Evolutionary conservation across 2,113 vertebrate species (phyloP).

Genomic region (Etheostoma spectabile): DNA sequence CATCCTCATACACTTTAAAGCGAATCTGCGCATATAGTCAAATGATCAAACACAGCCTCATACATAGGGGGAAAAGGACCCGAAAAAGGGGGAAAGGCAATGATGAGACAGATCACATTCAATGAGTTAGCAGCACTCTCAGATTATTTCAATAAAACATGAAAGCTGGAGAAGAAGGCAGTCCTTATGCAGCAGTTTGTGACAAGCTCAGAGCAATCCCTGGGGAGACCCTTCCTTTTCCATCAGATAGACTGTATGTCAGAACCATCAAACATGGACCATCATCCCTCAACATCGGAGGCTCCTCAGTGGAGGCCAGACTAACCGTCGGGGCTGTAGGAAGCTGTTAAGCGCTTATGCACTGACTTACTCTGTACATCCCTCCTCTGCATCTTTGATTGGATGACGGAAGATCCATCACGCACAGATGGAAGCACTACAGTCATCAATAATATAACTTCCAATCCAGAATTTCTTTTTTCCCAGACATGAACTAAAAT

Average conservation of each 20-base stretch:
- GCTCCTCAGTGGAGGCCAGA: conserved; percentile 31
- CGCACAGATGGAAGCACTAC: conserved; percentile 9
- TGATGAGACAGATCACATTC: conserved; percentile 70
- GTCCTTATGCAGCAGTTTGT: conserved; percentile 63
- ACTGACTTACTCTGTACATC: conserved; percentile 38
- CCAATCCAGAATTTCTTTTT: conserved; percentile 15
- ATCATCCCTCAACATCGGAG: conserved; percentile 32
- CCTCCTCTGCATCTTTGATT: conserved; percentile 20
- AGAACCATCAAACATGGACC: conserved; percentile 55
- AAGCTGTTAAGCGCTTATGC: conserved; percentile 53
- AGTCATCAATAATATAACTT: conserved; percentile 40
- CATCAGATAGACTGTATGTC: conserved; percentile 59
- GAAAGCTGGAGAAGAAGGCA: conserved; percentile 70
- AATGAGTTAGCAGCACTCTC: conserved; percentile 73
- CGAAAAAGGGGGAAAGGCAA: conserved; percentile 9
- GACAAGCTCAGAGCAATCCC: conserved; percentile 68
- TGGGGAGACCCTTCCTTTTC: conserved; percentile 54
- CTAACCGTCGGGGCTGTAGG: conserved; percentile 41
- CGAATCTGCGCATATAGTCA: conserved; percentile 28
- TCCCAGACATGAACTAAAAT: conserved; percentile 20
- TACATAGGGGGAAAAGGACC: conserved; percentile 12
- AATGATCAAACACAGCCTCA: conserved; percentile 52
- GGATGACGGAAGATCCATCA: conserved; percentile 26
- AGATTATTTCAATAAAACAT: conserved; percentile 80
- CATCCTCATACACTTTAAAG: conserved; percentile 12